Percentiles rank a stretch among this genome's conserved stretches.
These are phyloP conservation scores for Boloria euphrosyne DNA, from an alignment of 2,888 invertebrate species.

Conservation along the genomic window DNA sequence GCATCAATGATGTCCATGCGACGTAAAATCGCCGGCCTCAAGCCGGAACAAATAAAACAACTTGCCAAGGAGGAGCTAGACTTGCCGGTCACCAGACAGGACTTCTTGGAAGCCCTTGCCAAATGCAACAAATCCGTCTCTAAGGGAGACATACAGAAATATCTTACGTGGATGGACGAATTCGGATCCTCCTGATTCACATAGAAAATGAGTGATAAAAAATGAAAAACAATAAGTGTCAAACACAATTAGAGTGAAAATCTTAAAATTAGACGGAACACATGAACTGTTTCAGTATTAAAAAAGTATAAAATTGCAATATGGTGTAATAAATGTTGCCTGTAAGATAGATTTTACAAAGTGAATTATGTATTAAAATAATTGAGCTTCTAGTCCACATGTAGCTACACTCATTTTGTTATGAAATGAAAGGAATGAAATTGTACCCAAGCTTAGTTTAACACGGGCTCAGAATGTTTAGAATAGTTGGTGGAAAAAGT, in stretches of 20 bases:
- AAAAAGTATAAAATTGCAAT: constrained; percentile 51
- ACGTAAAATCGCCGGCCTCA: constrained; percentile 94
- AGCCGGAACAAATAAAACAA: constrained; percentile 96
- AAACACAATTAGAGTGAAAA: constrained; percentile 14
- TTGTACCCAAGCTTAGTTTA: no score
- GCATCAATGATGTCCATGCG: constrained; percentile 99
- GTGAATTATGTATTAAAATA: constrained; percentile 5
- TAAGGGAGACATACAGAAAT: constrained; percentile 95
- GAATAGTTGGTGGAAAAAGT: no score
- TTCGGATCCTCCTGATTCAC: constrained; percentile 94
- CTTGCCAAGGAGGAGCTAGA: constrained; percentile 97
- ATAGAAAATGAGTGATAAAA: constrained; percentile 36
- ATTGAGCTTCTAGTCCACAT: background rate
- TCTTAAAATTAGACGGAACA: constrained; percentile 32
- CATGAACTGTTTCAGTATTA: constrained; percentile 73
- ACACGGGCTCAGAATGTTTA: no score
- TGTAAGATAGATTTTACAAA: constrained; percentile 6
- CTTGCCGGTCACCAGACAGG: constrained; percentile 94
- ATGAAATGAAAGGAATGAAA: no score
- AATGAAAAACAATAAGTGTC: constrained; percentile 20
- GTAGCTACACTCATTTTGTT: background rate
- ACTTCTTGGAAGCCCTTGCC: constrained; percentile 95
- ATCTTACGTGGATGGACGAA: constrained; percentile 98
- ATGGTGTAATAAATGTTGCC: background rate
- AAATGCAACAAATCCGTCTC: constrained; percentile 99